These are phyloP conservation scores for Synanthedon tipuliformis DNA, from an alignment of 2,888 invertebrate species.

Conservation along the genomic window DNA sequence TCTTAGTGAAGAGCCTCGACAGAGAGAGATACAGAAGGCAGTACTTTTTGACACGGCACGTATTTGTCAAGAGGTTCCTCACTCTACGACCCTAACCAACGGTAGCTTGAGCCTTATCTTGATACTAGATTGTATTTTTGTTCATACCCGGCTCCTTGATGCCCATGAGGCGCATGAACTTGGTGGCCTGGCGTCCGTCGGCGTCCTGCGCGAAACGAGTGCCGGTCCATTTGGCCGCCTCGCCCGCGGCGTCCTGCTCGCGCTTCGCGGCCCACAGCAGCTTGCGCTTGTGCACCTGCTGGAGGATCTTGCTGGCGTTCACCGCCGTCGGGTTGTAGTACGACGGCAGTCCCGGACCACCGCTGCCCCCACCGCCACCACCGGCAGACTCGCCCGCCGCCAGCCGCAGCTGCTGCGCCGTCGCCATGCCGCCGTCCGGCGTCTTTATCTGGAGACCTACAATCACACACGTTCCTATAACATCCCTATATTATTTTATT, in stretches of 20 bases:
- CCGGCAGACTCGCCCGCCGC: slow-evolving; percentile 21
- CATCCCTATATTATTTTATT: no score
- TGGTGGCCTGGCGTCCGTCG: slow-evolving; percentile 92
- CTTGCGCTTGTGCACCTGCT: slow-evolving; percentile 90
- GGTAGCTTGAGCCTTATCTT: no score
- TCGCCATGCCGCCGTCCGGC: slow-evolving; percentile 65
- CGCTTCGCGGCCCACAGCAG: slow-evolving; percentile 89
- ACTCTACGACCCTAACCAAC: no score
- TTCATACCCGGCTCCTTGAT: slow-evolving; percentile 79
- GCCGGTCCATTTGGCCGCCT: slow-evolving; percentile 79
- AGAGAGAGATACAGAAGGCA: no score
- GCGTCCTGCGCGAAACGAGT: slow-evolving; percentile 91
- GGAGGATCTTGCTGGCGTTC: slow-evolving; percentile 83
- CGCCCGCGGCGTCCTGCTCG: slow-evolving; percentile 49
- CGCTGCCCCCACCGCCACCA: slow-evolving; percentile 3
- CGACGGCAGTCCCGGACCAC: slow-evolving; percentile 57
- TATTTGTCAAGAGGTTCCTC: no score
- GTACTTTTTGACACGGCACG: no score
- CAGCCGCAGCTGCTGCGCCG: slow-evolving; percentile 64
- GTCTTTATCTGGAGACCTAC: slow-evolving; percentile 64
- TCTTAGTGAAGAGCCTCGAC: no score
- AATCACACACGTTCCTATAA: no score
- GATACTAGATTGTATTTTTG: no score
- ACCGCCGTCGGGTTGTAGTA: slow-evolving; percentile 83
- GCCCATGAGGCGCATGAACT: slow-evolving; percentile 97